Base-by-base conservation (phyloP, 2,888 invertebrate genomes). In the Parochlus steinenii region DNA sequence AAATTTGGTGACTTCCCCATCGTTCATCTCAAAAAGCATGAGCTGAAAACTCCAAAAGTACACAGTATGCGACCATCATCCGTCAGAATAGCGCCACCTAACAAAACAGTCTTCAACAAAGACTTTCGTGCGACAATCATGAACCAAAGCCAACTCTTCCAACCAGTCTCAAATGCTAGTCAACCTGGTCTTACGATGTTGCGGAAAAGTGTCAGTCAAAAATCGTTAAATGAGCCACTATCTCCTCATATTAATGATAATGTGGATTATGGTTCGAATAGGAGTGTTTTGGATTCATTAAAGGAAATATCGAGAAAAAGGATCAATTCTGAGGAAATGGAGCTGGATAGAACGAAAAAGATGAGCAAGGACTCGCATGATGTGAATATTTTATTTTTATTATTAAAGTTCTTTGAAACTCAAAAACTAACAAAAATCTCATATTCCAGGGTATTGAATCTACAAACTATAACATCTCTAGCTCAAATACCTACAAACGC, bases 281-380 rank as follows among this genome's bases (percentile, higher is more conserved):
- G 29, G 22, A 35, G 35, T 29, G 35, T 35, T 8, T 10, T 35
- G 2, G 35, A 35, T 28, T 28, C 35, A 6, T 29, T 35, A 6
- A 29, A 35, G 18, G 29, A 35, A 18, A 35, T 29, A 23, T 35
- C 29, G 16, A 10, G 35, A 8, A 35, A 35, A 14, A n/a, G 35
- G 12, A 35, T 35, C 16, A 35, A 35, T 11, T 29, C 28, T 23
- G 35, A 35, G 12, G 35, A 35, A 16, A n/a, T 35, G 14, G 29
- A 19, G 6, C 11, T 35, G 15, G 35, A 35, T 22, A 18, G 35
- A 15, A 35, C 10, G 3, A 35, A 35, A 23, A 35, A 28, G 16
- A n/a, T 29, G n/a, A n/a, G n/a, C n/a, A n/a, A n/a, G n/a, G n/a
- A n/a, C n/a, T n/a, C n/a, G n/a, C n/a, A n/a, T n/a, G n/a, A n/a